phyloP scores from a whole-genome alignment of 2,113 vertebrate genomes.

The Chitala chitala region DNA sequence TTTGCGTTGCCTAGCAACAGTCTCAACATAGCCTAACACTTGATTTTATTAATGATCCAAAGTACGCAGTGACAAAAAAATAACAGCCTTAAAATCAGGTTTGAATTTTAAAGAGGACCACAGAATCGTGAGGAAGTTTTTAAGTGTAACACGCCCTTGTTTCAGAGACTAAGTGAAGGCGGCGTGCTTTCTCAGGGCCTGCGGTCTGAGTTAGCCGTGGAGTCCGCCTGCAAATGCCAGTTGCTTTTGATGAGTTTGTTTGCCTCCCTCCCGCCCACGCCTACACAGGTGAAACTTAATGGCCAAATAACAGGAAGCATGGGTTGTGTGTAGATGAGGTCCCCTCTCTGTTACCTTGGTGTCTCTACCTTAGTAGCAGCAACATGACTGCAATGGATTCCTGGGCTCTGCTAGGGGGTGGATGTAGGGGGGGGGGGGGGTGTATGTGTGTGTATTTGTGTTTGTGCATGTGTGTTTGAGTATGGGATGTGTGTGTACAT shows the following conservation, averaged over 20 bases:
- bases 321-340: slow-evolving; percentile 19
- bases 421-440: no score
- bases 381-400: no score
- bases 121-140: no score
- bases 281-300: neutral
- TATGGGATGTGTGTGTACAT: no score
- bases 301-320: neutral
- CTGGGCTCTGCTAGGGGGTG: no score
- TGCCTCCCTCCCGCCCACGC: neutral
- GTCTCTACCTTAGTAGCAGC: slow-evolving; percentile 35
- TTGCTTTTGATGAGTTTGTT: neutral
- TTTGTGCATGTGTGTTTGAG: no score
- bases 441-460: no score
- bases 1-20: slow-evolving; percentile 16
- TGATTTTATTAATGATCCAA: slow-evolving; percentile 14
- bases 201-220: no score
- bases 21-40: neutral
- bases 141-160: neutral
- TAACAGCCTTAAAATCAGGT: no score
- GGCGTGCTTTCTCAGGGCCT: no score
- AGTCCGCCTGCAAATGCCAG: neutral
- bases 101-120: no score
- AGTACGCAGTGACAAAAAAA: slow-evolving; percentile 1
- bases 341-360: neutral
- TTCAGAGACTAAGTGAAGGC: neutral